phyloP scores from a whole-genome alignment of 2,888 invertebrate genomes.

The Digitonthophagus gazella region DNA sequence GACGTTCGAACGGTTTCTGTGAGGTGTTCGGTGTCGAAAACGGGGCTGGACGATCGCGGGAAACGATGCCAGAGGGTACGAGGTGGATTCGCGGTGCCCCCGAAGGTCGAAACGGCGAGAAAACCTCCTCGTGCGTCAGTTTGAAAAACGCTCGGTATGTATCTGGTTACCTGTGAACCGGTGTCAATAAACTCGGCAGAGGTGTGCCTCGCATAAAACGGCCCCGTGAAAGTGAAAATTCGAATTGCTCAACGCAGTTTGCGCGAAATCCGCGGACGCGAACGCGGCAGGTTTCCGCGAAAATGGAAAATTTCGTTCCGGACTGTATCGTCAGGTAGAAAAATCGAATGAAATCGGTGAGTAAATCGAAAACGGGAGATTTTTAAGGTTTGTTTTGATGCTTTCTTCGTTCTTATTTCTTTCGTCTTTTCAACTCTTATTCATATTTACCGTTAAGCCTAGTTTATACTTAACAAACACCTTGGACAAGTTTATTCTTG shows the following conservation, averaged over 20 bases:
- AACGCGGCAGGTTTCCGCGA: no score
- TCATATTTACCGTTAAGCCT: not conserved
- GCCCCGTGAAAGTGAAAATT: constrained; percentile 51
- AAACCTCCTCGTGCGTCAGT: constrained; percentile 18
- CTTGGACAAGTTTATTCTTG: no score
- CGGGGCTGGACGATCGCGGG: not conserved
- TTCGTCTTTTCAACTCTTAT: no score
- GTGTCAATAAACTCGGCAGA: constrained; percentile 52
- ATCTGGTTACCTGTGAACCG: constrained; percentile 33
- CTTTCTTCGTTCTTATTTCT: not conserved
- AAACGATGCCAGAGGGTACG: not conserved
- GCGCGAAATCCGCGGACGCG: constrained; percentile 22
- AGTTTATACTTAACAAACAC: no score
- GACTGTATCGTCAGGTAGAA: not conserved
- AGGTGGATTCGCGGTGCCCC: not conserved
- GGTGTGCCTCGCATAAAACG: constrained; percentile 49
- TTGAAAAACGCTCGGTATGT: constrained; percentile 23
- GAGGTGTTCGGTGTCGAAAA: not conserved
- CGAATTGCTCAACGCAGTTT: constrained; percentile 43
- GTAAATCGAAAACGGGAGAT: no score
- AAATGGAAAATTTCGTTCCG: not conserved
- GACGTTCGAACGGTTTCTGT: not conserved
- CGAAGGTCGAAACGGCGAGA: constrained; percentile 10
- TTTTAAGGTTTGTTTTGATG: constrained; percentile 3
- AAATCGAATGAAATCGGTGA: not conserved